phyloP scores from a whole-genome alignment of 2,113 vertebrate species.

The Peromyscus leucopus region DNA sequence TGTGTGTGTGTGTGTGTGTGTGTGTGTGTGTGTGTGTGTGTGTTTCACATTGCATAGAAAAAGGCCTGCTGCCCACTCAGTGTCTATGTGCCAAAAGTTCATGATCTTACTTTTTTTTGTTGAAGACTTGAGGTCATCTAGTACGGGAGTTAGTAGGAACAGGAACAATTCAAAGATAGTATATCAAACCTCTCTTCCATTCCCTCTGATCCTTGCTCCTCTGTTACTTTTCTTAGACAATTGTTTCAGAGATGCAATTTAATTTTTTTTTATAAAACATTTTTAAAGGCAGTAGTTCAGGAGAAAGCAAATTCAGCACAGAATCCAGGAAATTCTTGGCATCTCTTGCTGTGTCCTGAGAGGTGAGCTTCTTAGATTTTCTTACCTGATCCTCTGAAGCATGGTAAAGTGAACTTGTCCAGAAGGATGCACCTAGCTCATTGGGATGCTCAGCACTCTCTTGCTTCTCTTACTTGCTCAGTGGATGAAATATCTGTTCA shows the following conservation, averaged over 20 bases:
- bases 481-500: neutral
- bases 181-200: neutral
- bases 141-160: accelerated
- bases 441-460: accelerated
- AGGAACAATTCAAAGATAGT: neutral
- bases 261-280: neutral
- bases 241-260: neutral
- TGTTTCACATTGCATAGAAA: neutral
- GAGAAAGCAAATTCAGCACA: accelerated
- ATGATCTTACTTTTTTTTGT: neutral
- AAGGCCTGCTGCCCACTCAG: neutral
- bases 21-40: neutral
- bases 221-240: neutral
- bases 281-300: neutral
- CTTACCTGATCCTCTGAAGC: neutral
- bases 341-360: accelerated
- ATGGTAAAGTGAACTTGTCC: accelerated
- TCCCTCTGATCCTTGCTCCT: neutral
- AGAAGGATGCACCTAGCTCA: accelerated
- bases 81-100: accelerated
- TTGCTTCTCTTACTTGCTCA: neutral
- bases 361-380: too few relatives aligned
- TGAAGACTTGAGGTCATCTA: neutral
- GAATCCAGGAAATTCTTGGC: neutral
- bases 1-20: neutral